phyloP scores from a whole-genome alignment of 2,113 vertebrate genomes.

The Takifugu bimaculatus region DNA sequence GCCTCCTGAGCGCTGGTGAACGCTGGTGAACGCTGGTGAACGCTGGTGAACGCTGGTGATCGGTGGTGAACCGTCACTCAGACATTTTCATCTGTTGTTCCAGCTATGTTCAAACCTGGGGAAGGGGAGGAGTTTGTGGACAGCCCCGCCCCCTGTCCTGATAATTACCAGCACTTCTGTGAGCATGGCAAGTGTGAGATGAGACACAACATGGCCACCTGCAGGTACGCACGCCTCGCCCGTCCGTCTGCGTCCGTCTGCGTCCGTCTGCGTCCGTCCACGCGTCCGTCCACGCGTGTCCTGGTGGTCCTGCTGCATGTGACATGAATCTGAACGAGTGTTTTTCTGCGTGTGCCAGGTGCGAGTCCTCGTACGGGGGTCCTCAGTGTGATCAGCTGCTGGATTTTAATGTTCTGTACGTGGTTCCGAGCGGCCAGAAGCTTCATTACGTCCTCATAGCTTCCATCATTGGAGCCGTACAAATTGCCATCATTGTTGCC shows the following conservation, averaged over 20 bases:
- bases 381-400: slow-evolving; percentile 90
- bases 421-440: slow-evolving; percentile 97
- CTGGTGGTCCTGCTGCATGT: background rate
- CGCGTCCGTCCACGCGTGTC: background rate
- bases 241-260: background rate
- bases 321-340: background rate
- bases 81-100: background rate
- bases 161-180: slow-evolving; percentile 88
- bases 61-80: background rate
- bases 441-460: slow-evolving; percentile 97
- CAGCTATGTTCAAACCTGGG: slow-evolving; percentile 84
- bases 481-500: slow-evolving; percentile 96
- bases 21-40: too few species aligned
- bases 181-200: slow-evolving; percentile 96
- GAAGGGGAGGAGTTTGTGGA: slow-evolving; percentile 84
- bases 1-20: background rate
- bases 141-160: slow-evolving; percentile 83
- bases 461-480: slow-evolving; percentile 95
- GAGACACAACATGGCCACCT: slow-evolving; percentile 87
- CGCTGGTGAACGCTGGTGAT: background rate
- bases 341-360: slow-evolving; percentile 80
- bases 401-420: slow-evolving; percentile 97
- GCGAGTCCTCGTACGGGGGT: slow-evolving; percentile 92
- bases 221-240: slow-evolving; percentile 76
- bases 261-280: background rate